A percentile compares a stretch with the other conserved stretches of the same genome.
These are phyloP conservation scores for Drosophila prolongata DNA, from an alignment of 2,888 invertebrate genomes.

Conservation along the genomic window DNA sequence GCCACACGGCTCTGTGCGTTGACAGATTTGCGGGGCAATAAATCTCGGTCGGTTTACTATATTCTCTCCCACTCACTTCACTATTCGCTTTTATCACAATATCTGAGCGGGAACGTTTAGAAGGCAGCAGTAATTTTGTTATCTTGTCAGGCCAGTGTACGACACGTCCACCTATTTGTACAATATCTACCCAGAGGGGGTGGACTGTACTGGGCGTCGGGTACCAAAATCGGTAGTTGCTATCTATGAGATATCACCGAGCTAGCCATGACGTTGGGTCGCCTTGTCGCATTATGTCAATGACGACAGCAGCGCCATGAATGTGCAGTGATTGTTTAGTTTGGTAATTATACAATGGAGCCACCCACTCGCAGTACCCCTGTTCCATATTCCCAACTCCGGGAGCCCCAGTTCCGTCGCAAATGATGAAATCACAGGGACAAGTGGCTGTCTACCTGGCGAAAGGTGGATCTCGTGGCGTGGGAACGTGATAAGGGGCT, in stretches of 20 bases:
- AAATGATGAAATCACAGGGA: constrained; percentile 27
- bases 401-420: constrained; percentile 15
- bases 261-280: constrained; percentile 51
- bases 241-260: constrained; percentile 37
- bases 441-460: constrained; percentile 19
- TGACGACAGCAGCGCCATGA: constrained; percentile 69
- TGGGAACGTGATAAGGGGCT: constrained; percentile 23
- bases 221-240: constrained; percentile 17
- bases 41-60: constrained; percentile 68
- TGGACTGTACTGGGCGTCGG: background rate
- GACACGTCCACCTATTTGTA: constrained; percentile 51
- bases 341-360: constrained; percentile 50
- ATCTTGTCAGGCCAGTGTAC: constrained; percentile 62
- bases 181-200: constrained; percentile 27
- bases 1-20: constrained; percentile 66
- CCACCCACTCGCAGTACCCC: constrained; percentile 14
- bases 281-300: constrained; percentile 75
- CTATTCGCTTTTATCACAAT: constrained; percentile 69
- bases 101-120: constrained; percentile 69
- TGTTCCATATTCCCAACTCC: background rate
- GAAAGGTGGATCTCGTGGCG: constrained; percentile 17
- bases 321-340: constrained; percentile 66
- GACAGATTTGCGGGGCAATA: constrained; percentile 79
- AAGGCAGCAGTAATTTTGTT: constrained; percentile 75
- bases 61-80: constrained; percentile 21